A percentile compares a stretch with the other conserved stretches of the same genome.
Evolutionary conservation across 2,797 vertebrate genomes (phyloP).

Genomic region (Schizopygopsis malacanthus): DNA sequence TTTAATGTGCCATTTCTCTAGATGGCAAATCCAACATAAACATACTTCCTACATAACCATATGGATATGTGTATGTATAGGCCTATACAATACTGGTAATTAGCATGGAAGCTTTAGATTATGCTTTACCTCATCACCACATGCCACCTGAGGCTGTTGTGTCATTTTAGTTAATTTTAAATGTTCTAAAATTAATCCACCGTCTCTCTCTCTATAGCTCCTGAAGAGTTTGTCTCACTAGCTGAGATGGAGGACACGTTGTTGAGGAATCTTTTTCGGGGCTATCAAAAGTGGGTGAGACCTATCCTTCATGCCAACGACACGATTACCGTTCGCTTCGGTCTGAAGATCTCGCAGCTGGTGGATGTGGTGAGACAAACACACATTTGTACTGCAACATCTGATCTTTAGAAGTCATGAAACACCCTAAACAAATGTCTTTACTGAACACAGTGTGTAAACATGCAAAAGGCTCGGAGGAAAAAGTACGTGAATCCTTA

Average conservation of each 20-base stretch:
- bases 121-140: not conserved
- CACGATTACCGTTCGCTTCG: slow-evolving; percentile 92
- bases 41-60: slow-evolving; percentile 10
- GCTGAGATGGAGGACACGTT: slow-evolving; percentile 87
- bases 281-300: slow-evolving; percentile 96
- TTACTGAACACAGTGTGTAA: not conserved
- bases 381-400: not conserved
- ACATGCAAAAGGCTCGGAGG: not conserved
- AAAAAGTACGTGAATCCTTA: not conserved
- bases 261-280: slow-evolving; percentile 87
- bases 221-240: slow-evolving; percentile 78
- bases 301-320: slow-evolving; percentile 88
- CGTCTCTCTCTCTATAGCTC: slow-evolving; percentile 63
- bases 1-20: slow-evolving; percentile 14
- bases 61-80: slow-evolving; percentile 23
- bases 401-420: not conserved
- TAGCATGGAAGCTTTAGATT: slow-evolving; percentile 6
- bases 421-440: not conserved
- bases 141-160: not conserved
- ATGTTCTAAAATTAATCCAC: slow-evolving; percentile 4
- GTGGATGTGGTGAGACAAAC: slow-evolving; percentile 91
- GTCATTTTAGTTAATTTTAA: not conserved
- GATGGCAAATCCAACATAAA: slow-evolving; percentile 30
- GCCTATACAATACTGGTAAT: not conserved
- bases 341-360: slow-evolving; percentile 95